These are phyloP conservation scores for Uropsilus gracilis DNA, from an alignment of 2,113 vertebrate genomes.

Conservation along the genomic window DNA sequence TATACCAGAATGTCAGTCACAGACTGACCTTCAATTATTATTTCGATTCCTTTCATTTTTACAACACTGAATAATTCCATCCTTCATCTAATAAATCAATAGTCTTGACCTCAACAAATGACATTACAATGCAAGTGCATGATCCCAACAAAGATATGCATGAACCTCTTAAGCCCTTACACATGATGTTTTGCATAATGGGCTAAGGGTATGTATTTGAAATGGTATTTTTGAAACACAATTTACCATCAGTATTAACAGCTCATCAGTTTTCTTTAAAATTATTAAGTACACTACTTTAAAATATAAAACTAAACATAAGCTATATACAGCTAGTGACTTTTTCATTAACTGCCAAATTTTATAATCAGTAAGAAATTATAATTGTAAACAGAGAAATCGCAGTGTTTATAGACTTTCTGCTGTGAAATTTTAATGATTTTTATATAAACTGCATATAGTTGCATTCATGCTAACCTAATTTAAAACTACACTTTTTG, in stretches of 20 bases:
- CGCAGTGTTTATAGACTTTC: background rate
- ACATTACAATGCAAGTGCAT: conserved; percentile 27
- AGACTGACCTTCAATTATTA: conserved; percentile 52
- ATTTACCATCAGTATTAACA: background rate
- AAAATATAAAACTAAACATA: conserved; percentile 5
- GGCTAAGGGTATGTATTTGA: background rate
- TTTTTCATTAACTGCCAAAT: conserved; percentile 37
- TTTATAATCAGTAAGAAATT: conserved; percentile 54
- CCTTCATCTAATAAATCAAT: conserved; percentile 38
- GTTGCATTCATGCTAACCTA: background rate
- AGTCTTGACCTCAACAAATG: conserved; percentile 49
- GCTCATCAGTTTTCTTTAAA: background rate
- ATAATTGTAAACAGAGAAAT: conserved; percentile 40
- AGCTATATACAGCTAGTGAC: background rate
- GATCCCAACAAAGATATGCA: background rate
- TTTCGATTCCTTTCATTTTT: conserved; percentile 41
- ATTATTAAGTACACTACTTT: background rate
- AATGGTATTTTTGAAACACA: background rate
- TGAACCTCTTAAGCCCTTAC: background rate
- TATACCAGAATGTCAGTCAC: conserved; percentile 21
- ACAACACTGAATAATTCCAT: conserved; percentile 41
- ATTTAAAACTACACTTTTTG: conserved; percentile 46
- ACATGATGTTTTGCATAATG: conserved; percentile 1
- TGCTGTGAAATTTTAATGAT: conserved; percentile 29
- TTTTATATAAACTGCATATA: conserved; percentile 24